Conservation (phyloP, 1,140 invertebrate species). For the Patella vulgata region DNA sequence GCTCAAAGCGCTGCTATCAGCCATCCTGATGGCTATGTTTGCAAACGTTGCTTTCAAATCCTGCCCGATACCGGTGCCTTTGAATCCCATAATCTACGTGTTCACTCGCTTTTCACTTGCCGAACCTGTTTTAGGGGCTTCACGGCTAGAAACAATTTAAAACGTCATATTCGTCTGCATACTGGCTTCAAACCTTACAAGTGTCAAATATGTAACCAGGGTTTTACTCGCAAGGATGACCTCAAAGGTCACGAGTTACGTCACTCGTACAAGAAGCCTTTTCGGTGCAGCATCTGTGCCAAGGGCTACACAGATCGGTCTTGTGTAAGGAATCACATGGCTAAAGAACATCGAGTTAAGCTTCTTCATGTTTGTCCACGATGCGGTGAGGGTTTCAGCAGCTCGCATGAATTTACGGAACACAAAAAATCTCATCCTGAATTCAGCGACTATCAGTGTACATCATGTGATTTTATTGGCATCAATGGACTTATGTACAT, state of each 20-base stretch:
- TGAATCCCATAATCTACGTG: slow-evolving; percentile 43
- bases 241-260: slow-evolving; percentile 73
- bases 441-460: slow-evolving; percentile 44
- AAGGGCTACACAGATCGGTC: slow-evolving; percentile 54
- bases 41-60: slow-evolving; percentile 39
- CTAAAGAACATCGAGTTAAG: slow-evolving; percentile 46
- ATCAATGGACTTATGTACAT: slow-evolving; percentile 43
- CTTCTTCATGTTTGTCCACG: slow-evolving; percentile 48
- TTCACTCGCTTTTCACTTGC: slow-evolving; percentile 50
- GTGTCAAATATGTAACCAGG: slow-evolving; percentile 77
- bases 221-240: slow-evolving; percentile 74
- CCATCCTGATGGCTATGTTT: slow-evolving; percentile 24
- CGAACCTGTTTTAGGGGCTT: slow-evolving; percentile 48
- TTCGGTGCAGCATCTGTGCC: slow-evolving; percentile 44
- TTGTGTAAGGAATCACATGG: slow-evolving; percentile 49
- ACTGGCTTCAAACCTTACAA: slow-evolving; percentile 61
- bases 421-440: slow-evolving; percentile 55
- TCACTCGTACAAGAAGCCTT: slow-evolving; percentile 63
- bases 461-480: slow-evolving; percentile 48
- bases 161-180: slow-evolving; percentile 80
- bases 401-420: slow-evolving; percentile 34
- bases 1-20: background rate
- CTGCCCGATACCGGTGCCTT: slow-evolving; percentile 35
- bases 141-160: slow-evolving; percentile 73
- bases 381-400: slow-evolving; percentile 51